Evolutionary conservation across 2,888 invertebrate genomes (phyloP).

Genomic region (Schrankia costaestrigalis): DNA sequence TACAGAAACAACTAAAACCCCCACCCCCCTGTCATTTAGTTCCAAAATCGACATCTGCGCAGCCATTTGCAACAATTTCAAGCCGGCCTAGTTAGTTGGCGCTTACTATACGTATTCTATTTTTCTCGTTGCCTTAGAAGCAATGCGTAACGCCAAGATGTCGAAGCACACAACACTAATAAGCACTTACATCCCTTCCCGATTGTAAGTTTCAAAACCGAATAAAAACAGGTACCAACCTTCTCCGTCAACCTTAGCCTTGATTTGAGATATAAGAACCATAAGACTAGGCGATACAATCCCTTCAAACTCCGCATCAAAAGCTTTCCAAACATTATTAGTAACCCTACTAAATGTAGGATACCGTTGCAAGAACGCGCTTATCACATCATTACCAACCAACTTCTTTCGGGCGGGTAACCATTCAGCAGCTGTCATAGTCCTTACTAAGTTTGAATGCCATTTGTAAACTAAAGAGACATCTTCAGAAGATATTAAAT

Average conservation of each 20-base stretch:
- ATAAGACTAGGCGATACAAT: conserved; percentile 79
- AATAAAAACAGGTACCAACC: conserved; percentile 42
- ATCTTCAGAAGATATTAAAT: conserved; percentile 75
- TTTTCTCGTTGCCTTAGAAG: too few relatives aligned
- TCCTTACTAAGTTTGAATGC: conserved; percentile 81
- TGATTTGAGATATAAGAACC: conserved; percentile 77
- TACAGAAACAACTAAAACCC: too few relatives aligned
- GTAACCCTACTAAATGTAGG: conserved; percentile 80
- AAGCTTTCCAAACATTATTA: conserved; percentile 68
- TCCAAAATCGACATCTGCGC: too few relatives aligned
- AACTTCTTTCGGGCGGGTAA: conserved; percentile 69
- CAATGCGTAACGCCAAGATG: too few relatives aligned
- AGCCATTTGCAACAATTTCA: too few relatives aligned
- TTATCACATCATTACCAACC: conserved; percentile 57
- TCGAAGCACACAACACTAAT: too few relatives aligned
- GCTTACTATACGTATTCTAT: too few relatives aligned
- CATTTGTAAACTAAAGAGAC: conserved; percentile 81
- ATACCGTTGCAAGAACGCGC: conserved; percentile 81
- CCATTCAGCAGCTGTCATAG: conserved; percentile 83
- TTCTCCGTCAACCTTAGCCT: conserved; percentile 68
- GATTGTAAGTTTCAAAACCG: too few relatives aligned
- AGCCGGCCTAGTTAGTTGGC: too few relatives aligned
- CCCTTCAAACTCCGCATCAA: conserved; percentile 78
- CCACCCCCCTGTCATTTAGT: too few relatives aligned
- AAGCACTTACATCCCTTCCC: too few relatives aligned